These are phyloP conservation scores for Mobula hypostoma DNA, from an alignment of 2,113 vertebrate genomes.

Conservation along the genomic window DNA sequence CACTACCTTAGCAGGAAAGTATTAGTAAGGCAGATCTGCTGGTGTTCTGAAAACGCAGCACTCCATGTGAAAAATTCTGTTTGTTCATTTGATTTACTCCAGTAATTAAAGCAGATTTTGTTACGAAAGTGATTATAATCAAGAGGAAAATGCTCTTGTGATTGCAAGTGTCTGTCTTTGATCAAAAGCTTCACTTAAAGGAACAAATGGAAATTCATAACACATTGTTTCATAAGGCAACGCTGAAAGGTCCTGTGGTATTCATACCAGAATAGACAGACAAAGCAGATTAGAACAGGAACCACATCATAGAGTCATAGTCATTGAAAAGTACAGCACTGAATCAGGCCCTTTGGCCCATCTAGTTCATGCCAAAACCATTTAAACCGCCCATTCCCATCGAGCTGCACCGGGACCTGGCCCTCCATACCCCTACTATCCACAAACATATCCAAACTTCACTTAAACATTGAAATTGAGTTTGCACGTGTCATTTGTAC, in stretches of 20 bases:
- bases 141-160: background rate
- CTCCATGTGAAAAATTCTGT: background rate
- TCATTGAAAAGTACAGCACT: no score
- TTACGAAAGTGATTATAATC: constrained; percentile 6
- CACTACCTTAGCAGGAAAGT: constrained; percentile 42
- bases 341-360: no score
- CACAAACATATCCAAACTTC: no score
- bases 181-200: background rate
- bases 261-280: background rate
- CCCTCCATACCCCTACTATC: no score
- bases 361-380: no score
- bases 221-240: background rate
- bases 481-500: no score
- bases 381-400: no score
- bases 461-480: no score
- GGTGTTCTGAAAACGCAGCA: constrained; percentile 19
- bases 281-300: background rate
- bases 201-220: background rate
- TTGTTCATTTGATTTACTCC: constrained; percentile 2
- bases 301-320: background rate
- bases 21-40: constrained; percentile 34
- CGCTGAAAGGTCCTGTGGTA: background rate
- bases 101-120: background rate
- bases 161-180: background rate
- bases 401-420: no score